Conservation (phyloP, 2,797 vertebrate species). For the Peromyscus aztecus region DNA sequence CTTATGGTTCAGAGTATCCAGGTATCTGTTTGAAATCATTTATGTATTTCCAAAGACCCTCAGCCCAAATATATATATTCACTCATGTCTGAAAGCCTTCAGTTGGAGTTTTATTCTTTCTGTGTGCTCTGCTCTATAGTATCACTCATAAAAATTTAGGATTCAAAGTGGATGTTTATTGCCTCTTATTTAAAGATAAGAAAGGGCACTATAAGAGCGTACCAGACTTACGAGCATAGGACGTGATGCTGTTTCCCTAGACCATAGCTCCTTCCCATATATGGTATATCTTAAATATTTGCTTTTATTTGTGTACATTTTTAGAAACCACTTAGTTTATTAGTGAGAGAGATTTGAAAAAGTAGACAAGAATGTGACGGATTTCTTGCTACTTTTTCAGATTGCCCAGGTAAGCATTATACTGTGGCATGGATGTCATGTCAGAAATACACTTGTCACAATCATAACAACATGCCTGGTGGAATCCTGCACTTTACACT, state of each 20-base stretch:
- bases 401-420: constrained; percentile 28
- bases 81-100: not conserved
- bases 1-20: not conserved
- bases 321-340: not conserved
- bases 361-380: not conserved
- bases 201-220: not conserved
- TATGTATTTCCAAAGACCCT: not conserved
- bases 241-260: not conserved
- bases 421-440: not conserved
- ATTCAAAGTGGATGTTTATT: not conserved
- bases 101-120: not conserved
- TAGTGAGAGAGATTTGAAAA: not conserved
- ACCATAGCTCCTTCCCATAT: not conserved
- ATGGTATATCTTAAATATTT: not conserved
- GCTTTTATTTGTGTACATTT: not conserved
- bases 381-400: not conserved
- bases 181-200: constrained; percentile 21
- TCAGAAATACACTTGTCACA: too few species aligned
- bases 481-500: not conserved
- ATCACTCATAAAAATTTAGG: not conserved
- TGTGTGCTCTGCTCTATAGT: not conserved
- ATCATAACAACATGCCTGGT: not conserved
- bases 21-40: not conserved
- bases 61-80: not conserved
- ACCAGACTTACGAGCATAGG: not conserved